Evolutionary conservation across 2,797 vertebrate species (phyloP), one percentile per base, ranked within the genome.

Genomic region (Phataginus tetradactyla): DNA sequence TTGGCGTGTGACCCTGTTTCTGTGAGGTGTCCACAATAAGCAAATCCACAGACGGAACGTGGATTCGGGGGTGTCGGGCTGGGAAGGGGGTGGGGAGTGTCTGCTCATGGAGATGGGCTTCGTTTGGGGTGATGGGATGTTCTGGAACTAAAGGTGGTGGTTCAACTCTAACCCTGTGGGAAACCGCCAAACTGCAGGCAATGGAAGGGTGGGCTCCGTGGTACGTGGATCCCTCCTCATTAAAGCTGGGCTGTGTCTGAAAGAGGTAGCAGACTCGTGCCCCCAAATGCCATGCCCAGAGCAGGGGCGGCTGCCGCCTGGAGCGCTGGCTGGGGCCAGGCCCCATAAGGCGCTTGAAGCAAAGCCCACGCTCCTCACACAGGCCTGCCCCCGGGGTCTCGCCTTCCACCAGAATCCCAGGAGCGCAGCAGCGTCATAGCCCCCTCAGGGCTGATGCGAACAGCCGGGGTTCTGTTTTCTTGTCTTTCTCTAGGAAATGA

Each of bases 401-500:
- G 6, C 53, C 63, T 32, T 45, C 45, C 23, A 3, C 7, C 1
- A 25, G 59, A 27, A 34, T 18, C 51, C 51, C 11, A 0, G 25
- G 32, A 69, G 9, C 21, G 32, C 71, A 0, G 7, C 0, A 4
- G 11, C 1, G 0, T 8, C 10, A 2, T 39, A 0, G 18, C 34
- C 37, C 25, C 55, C 17, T 15, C 1, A 0, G 18, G 61, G 23
- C 59, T 32, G n/a, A 0, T 3, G 0, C 1, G 5, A 49, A 12
- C 32, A 42, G n/a, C 53, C 1, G 4, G 29, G 14, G 7, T 37
- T 12, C 1, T 21, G 6, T 37, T 29, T 27, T n/a, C 45, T 4
- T 37, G 45, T 79, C 13, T 1, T 0, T 18, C n/a, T 85, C 15
- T 86, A 99, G 99, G 99, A 9, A 99, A 99, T 0, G 99, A 99